These are phyloP conservation scores for Labia minor DNA, from an alignment of 2,888 invertebrate genomes.

Conservation along the genomic window DNA sequence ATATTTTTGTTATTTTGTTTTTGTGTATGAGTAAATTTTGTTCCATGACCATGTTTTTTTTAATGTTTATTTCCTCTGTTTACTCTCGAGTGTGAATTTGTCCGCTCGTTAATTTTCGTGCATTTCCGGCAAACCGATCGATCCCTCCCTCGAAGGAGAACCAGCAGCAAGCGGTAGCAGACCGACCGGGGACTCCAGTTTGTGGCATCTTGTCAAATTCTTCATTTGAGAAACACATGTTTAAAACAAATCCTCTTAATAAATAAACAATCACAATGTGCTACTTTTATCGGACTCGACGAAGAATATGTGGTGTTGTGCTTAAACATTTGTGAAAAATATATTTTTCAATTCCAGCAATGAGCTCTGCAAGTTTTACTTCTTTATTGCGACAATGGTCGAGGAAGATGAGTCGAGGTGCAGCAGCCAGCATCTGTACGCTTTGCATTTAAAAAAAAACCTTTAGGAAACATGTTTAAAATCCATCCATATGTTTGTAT, in stretches of 20 bases:
- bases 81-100: background rate
- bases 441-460: background rate
- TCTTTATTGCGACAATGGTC: slow-evolving; percentile 7
- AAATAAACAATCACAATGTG: background rate
- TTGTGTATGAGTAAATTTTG: too few relatives aligned
- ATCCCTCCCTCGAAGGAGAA: background rate
- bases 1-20: too few relatives aligned
- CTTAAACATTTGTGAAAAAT: too few relatives aligned
- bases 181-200: background rate
- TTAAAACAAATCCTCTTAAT: background rate
- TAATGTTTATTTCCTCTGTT: too few relatives aligned
- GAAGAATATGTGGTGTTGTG: too few relatives aligned
- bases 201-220: background rate
- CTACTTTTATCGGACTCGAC: too few relatives aligned
- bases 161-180: background rate
- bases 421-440: slow-evolving; percentile 4
- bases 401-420: slow-evolving; percentile 7
- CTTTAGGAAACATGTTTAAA: background rate
- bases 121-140: background rate
- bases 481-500: background rate
- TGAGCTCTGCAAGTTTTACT: background rate
- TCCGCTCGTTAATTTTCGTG: background rate
- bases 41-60: too few relatives aligned
- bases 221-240: background rate
- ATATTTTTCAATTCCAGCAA: background rate